Base-by-base conservation (phyloP, 2,113 vertebrate genomes). In the Cairina moschata region DNA sequence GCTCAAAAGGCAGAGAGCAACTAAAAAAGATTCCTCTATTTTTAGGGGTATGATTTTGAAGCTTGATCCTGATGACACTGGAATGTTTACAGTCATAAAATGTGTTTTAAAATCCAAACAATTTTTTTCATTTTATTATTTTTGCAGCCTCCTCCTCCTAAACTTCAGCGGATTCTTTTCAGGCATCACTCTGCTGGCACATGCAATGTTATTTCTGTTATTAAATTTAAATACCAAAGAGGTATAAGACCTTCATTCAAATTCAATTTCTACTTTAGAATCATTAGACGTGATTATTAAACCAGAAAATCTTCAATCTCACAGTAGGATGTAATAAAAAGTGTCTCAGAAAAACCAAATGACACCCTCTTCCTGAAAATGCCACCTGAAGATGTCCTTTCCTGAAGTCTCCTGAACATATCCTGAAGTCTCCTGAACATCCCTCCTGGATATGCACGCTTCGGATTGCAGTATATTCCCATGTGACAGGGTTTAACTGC, bases 41-140 rank as follows among this genome's bases (percentile, higher is more conserved):
- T 97, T 93, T 95, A 93, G 87, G 63, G 92, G 31, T 22, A 79
- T 44, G 17, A 67, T 94, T 95, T 94, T 83, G 73, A 86, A 88
- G 83, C 56, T 44, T 56, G 42, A 86, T 86, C 40, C 69, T 91
- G 62, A 82, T 81, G 86, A 95, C 6, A 25, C 36, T 79, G 34
- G 60, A 77, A 93, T 67, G 84, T 73, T 87, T 89, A 89, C 66
- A 32, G 40, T 34, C 15, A 10, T 46, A 69, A 77, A 42, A 78
- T 25, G 26, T 36, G 34, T 79, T 88, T 81, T 75, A 44, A 75
- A 88, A 88, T 65, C 12, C 32, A 48, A 74, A 66, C 20, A 34
- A 4, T 52, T 22, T 29, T 60, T 56, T 50, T 2, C 15, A 17
- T 10, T 23, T 6, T 48, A 60, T 86, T 90, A 71, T 55, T 90